Conservation (phyloP, 2,888 invertebrate species). For the Catonia carolina region DNA sequence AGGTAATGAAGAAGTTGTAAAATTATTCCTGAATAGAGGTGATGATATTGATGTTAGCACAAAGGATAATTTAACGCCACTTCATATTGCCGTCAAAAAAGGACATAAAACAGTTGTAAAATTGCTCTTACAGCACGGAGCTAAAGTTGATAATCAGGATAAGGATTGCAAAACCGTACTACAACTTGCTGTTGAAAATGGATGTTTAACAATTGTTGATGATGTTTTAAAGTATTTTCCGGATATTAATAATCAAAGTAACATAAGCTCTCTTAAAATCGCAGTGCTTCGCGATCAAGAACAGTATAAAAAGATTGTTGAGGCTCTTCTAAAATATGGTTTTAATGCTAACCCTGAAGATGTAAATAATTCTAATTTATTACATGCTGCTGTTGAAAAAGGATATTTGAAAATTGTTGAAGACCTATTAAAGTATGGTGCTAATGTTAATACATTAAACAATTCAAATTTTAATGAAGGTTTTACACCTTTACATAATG, state of each 20-base stretch:
- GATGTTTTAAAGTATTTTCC: neutral
- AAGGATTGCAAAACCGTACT: conserved; percentile 7
- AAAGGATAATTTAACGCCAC: neutral
- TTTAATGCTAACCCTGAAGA: neutral
- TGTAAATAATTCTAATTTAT: neutral
- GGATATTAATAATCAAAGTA: no score
- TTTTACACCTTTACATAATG: neutral
- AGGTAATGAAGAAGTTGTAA: neutral
- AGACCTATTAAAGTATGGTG: neutral
- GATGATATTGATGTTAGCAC: neutral
- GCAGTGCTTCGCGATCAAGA: no score
- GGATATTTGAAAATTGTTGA: neutral
- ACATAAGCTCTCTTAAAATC: no score
- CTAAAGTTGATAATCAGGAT: conserved; percentile 13
- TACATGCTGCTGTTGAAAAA: neutral
- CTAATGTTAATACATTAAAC: neutral
- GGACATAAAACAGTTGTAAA: neutral
- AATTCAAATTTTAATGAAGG: neutral
- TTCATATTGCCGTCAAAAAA: neutral
- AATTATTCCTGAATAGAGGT: neutral
- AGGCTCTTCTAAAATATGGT: no score
- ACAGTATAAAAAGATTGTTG: neutral
- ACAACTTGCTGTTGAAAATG: neutral
- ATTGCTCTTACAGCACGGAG: conserved; percentile 5
- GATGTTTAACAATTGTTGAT: neutral